Evolutionary conservation across 2,113 vertebrate genomes (phyloP), one percentile per base, ranked within the genome.

Genomic region (Fulica atra): DNA sequence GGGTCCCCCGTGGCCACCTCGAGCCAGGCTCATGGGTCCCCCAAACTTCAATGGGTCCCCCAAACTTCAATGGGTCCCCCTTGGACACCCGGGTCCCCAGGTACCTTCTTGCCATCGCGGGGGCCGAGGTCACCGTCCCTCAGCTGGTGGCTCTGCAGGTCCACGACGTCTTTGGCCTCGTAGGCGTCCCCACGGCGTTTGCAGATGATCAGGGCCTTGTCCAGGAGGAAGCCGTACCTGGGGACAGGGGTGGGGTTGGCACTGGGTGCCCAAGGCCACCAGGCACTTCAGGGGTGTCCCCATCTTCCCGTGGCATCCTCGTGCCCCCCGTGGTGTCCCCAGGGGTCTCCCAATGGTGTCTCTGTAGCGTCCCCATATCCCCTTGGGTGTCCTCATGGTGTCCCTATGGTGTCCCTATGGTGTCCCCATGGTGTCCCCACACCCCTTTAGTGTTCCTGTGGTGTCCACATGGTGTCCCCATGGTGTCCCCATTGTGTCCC

Each of bases 161-260:
- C 98, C 46, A 99, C 98, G 5, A 99, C 97, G 8, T 98, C 98
- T 95, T 99, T 99, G 65, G 99, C 95, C 86, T 99, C 99, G 7
- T 99, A 99, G 5, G 96, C 98, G 93, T 99, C 99, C 1, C 99
- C 99, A 24, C 99, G 98, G 87, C 98, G 98, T 94, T 99, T 99
- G 95, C 99, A 99, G 89, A 99, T 98, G 79, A 99, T 97, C 96
- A 99, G 97, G 24, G 99, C 99, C 93, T 99, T 99, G 94, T 99
- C 99, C 23, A 99, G 98, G 74, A 99, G 98, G 95, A 99, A 99
- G 2, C 98, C 99, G 0, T 99, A 99, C 97, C 99, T 99, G 98
- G 68, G 78, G 60, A 64, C 25, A 36, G 21, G 1, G 13, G 14
- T 6, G 1, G 14, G 1, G 56, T 11, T 40, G 83, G 2, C 72